Evolutionary conservation across 2,797 vertebrate genomes (phyloP).

Genomic region (Scolopax rusticola): DNA sequence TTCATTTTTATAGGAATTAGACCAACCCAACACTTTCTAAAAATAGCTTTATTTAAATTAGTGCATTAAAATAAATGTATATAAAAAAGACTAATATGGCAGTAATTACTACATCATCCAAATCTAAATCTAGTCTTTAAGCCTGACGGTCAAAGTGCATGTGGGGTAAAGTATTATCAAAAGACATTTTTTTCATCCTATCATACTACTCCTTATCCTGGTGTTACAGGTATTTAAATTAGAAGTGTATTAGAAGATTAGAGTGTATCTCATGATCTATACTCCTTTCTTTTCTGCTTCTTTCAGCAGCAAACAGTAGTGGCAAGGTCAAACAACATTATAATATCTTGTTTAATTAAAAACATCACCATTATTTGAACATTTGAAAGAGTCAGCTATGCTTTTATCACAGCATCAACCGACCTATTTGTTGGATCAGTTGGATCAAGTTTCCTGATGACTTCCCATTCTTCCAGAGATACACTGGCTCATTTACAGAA

Average conservation of each 20-base stretch:
- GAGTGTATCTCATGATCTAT: background rate
- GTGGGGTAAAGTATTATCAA: background rate
- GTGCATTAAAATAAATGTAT: background rate
- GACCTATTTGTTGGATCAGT: slow-evolving; percentile 31
- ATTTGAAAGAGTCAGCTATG: background rate
- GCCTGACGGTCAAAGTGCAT: background rate
- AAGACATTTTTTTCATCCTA: background rate
- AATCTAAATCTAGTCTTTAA: background rate
- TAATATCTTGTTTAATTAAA: background rate
- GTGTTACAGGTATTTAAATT: background rate
- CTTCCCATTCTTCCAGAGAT: slow-evolving; percentile 29
- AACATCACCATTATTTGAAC: background rate
- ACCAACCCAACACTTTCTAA: background rate
- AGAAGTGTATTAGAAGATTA: background rate
- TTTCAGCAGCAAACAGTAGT: background rate
- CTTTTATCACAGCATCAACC: background rate
- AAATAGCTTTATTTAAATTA: background rate
- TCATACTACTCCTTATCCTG: background rate
- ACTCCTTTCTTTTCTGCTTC: background rate
- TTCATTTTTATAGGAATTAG: background rate
- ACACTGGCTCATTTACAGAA: slow-evolving; percentile 46
- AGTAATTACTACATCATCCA: background rate
- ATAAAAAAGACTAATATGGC: background rate
- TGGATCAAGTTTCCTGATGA: slow-evolving; percentile 36
- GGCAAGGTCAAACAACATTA: background rate